These are phyloP conservation scores for Mnemiopsis leidyi DNA, from an alignment of 37 sponge, comb jelly and placozoan species.

Conservation along the genomic window DNA sequence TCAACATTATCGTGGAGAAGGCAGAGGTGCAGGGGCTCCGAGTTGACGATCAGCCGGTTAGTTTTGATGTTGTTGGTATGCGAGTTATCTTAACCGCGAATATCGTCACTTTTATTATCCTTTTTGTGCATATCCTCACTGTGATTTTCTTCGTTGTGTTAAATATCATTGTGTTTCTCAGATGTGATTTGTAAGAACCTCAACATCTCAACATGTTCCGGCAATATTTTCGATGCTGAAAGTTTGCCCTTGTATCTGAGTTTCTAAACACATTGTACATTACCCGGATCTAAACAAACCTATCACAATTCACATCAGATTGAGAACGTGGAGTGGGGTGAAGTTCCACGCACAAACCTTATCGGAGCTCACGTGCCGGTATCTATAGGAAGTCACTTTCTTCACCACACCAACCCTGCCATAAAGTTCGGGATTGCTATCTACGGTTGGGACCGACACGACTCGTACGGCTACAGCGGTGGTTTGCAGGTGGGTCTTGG, in stretches of 20 bases:
- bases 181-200: no score
- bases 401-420: slow-evolving; percentile 59
- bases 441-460: slow-evolving; percentile 56
- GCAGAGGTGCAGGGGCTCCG: slow-evolving; percentile 26
- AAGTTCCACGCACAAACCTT: slow-evolving; percentile 1
- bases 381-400: slow-evolving; percentile 44
- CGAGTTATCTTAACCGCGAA: no score
- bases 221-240: no score
- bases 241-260: no score
- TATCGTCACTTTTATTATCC: no score
- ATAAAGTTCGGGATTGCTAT: slow-evolving; percentile 64
- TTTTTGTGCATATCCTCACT: no score
- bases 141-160: no score
- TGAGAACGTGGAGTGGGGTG: background rate
- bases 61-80: background rate
- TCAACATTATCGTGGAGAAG: slow-evolving; percentile 48
- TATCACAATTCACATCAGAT: background rate
- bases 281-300: no score
- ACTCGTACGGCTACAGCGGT: slow-evolving; percentile 58
- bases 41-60: slow-evolving; percentile 11
- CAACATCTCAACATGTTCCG: no score
- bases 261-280: no score
- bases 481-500: slow-evolving; percentile 18
- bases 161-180: no score
- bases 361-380: slow-evolving; percentile 20